phyloP scores from a whole-genome alignment of 2,113 vertebrate species.

The Camelus dromedarius region DNA sequence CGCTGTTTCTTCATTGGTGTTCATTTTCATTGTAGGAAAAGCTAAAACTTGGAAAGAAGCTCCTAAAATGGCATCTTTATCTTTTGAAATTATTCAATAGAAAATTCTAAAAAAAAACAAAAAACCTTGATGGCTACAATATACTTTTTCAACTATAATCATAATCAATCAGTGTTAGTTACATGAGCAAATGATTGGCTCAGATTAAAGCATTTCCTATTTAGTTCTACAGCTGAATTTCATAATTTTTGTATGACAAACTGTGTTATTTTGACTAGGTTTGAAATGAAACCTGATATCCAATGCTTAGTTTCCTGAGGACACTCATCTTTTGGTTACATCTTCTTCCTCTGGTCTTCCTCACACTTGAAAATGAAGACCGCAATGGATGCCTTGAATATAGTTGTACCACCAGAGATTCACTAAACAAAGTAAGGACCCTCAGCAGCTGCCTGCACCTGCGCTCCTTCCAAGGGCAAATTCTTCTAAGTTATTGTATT shows the following conservation, averaged over 20 bases:
- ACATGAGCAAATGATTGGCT: neutral
- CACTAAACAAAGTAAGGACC: constrained; percentile 61
- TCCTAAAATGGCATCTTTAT: neutral
- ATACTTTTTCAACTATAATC: neutral
- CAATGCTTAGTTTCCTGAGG: neutral
- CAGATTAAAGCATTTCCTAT: neutral
- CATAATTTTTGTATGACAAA: neutral
- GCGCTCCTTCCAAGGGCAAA: constrained; percentile 77
- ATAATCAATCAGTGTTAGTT: neutral
- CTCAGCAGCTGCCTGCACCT: constrained; percentile 53
- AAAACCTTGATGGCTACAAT: neutral
- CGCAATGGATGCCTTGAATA: constrained; percentile 45
- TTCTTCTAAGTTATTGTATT: constrained; percentile 80
- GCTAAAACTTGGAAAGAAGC: neutral
- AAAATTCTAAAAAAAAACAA: neutral
- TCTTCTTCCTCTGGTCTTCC: constrained; percentile 40
- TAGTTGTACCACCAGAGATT: constrained; percentile 20
- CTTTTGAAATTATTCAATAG: constrained; percentile 11
- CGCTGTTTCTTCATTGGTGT: neutral
- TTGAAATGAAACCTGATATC: neutral
- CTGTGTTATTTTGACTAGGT: neutral
- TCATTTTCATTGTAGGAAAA: constrained; percentile 27
- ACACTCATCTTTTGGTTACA: neutral
- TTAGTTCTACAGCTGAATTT: neutral
- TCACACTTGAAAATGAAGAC: constrained; percentile 67